Conservation (phyloP, 2,797 vertebrate genomes). For the Schizopygopsis malacanthus region DNA sequence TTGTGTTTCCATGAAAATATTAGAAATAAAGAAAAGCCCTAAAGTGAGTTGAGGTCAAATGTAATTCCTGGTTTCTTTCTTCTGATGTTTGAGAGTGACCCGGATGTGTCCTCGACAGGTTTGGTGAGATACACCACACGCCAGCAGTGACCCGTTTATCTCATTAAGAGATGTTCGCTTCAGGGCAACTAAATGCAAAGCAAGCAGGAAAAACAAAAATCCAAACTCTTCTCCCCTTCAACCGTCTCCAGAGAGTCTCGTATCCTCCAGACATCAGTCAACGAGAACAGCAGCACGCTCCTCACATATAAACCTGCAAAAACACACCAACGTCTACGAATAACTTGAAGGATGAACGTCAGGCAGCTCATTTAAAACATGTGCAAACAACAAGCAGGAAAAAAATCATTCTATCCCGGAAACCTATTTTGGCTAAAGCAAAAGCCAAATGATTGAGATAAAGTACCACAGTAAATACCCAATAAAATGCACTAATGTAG, state of each 20-base stretch:
- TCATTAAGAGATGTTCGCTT: conserved; percentile 73
- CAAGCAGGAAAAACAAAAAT: conserved; percentile 71
- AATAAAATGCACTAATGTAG: conserved; percentile 41
- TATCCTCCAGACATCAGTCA: conserved; percentile 59
- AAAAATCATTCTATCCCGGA: conserved; percentile 58
- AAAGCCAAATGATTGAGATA: conserved; percentile 40
- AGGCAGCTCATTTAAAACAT: conserved; percentile 30
- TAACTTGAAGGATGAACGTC: neutral
- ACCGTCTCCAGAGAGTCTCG: conserved; percentile 55
- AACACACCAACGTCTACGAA: neutral
- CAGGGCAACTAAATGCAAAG: conserved; percentile 78
- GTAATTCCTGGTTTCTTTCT: neutral
- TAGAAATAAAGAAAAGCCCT: neutral
- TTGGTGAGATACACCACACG: conserved; percentile 56
- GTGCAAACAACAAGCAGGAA: conserved; percentile 29
- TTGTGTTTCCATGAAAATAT: neutral
- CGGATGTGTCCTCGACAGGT: neutral
- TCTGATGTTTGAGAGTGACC: conserved; percentile 9
- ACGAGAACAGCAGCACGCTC: conserved; percentile 13
- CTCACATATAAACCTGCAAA: neutral
- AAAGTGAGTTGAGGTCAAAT: neutral
- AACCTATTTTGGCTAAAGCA: conserved; percentile 58
- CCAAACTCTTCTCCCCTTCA: conserved; percentile 62
- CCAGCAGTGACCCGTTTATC: conserved; percentile 76
- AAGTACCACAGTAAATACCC: conserved; percentile 34